Evolutionary conservation across 1,140 invertebrate species (phyloP), one percentile per base, ranked within the genome.

Genomic region (Carposina sasakii): DNA sequence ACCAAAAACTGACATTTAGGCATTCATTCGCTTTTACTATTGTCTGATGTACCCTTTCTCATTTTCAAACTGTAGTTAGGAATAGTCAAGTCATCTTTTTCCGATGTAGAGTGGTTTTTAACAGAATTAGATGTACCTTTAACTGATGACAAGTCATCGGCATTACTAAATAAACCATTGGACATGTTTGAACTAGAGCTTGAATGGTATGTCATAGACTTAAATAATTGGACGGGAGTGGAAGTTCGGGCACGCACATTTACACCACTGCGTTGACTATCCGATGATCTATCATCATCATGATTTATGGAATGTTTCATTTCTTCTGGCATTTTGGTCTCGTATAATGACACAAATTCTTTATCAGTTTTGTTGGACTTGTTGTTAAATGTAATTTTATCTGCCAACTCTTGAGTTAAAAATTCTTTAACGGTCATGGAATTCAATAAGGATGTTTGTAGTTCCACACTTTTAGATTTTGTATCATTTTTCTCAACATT

Each of bases 101-200:
- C 81, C 21, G 76, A 76, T 12, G 69, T 76, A 54, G 85, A 85
- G 63, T 76, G 67, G 55, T 85, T 84, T 39, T 62, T 71, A 28
- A 72, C 67, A 17, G 73, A 83, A 54, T 71, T 79, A 5, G 85
- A 85, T 21, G 76, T 81, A 34, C 72, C 75, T 62, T 85, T 87
- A 1, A 88, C 86, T 1, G 86, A 87, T 0, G 86, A 87, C 44
- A 88, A 56, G 50, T 88, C 87, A 44, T 85, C 85, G 36, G 74
- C 84, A 34, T 85, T 85, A 49, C 79, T 79, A 47, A 87, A 87
- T 36, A 87, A 57, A 3, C 81, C 69, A 36, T 84, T 81, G 19
- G 81, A 85, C 17, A 63, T 63, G 43, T 81, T 81, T 9, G 76
- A 79, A 56, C 72, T 82, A 1, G 76, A 77, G 33, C 73, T 84